Evolutionary conservation across 2,797 vertebrate genomes (phyloP), one percentile per base, ranked within the genome.

Genomic region (Cyprinella venusta): DNA sequence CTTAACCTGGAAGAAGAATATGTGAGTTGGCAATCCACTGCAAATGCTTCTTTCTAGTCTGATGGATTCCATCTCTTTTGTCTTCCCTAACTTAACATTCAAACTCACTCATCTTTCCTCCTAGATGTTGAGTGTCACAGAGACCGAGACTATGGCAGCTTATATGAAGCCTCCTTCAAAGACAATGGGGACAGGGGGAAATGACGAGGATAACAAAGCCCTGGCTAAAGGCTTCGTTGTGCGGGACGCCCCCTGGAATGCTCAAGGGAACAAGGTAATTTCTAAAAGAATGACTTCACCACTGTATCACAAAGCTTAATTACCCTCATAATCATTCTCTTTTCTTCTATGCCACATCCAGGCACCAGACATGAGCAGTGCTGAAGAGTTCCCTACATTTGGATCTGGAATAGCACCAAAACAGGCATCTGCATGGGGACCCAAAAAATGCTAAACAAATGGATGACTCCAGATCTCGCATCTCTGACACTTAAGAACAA

Each of bases 111-210:
- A 6, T 50, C 1, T 30, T 42, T 19, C 36, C 64, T 75, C 79
- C 30, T 86, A 96, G 95, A 94, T 96, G 95, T 93, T 96, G 88
- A 96, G 89, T 1, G 94, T 96, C 89, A 95, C 94, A 0, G 95
- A 96, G 90, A 95, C 94, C 0, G 95, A 96, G 90, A 95, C 95
- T 1, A 80, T 96, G 92, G 95, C 95, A 0, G 94, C 95, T 1
- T 96, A 96, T 83, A 96, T 96, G 95, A 96, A 95, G 89, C 95
- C 95, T 12, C 95, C 95, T 0, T 96, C 95, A 38, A 94, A 95
- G 0, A 90, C 88, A 5, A 88, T 87, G 0, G 94, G 93, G 30
- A 88, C 89, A 1, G 92, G 93, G 63, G 93, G 91, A 12, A 59
- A 68, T 8, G 94, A 93, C 0, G 94, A 94, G 0, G 89, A 91